A percentile compares a stretch with the other conserved stretches of the same genome.
Evolutionary conservation across 2,797 vertebrate genomes (phyloP).

Genomic region (Benthosema pterotum): DNA sequence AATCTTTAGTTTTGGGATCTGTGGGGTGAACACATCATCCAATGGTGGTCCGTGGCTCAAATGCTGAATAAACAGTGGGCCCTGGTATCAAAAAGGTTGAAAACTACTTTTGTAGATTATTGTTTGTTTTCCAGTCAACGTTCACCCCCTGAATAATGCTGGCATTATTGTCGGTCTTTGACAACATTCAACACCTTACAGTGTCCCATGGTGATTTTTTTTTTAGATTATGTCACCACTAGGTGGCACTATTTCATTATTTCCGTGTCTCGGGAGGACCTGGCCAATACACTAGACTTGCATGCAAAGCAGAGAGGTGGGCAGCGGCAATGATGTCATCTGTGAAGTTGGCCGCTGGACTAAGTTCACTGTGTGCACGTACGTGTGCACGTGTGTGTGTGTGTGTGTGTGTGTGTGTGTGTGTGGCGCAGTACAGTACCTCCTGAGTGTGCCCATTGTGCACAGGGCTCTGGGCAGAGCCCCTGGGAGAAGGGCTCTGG

Average conservation of each 20-base stretch:
- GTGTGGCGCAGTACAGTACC: conserved; percentile 40
- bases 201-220: not conserved
- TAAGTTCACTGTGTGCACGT: conserved; percentile 11
- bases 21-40: no score
- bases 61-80: no score
- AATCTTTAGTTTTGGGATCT: no score
- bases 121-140: no score
- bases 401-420: conserved; percentile 5
- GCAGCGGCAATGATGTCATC: conserved; percentile 6
- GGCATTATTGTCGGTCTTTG: no score
- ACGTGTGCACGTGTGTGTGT: not conserved
- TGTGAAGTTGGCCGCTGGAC: not conserved
- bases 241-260: conserved; percentile 30
- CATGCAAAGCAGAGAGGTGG: conserved; percentile 32
- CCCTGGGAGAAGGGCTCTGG: conserved; percentile 50
- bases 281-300: no score
- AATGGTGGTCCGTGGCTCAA: no score
- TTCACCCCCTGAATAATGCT: no score
- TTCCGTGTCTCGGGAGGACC: not conserved
- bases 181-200: not conserved
- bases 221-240: not conserved
- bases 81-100: no score
- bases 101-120: no score
- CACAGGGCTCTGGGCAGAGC: conserved; percentile 44
- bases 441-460: conserved; percentile 62